These are phyloP conservation scores for Pseudorhiza aurosa DNA, from an alignment of 30 jellyfish, hydroid and myxozoan genomes.

Conservation along the genomic window DNA sequence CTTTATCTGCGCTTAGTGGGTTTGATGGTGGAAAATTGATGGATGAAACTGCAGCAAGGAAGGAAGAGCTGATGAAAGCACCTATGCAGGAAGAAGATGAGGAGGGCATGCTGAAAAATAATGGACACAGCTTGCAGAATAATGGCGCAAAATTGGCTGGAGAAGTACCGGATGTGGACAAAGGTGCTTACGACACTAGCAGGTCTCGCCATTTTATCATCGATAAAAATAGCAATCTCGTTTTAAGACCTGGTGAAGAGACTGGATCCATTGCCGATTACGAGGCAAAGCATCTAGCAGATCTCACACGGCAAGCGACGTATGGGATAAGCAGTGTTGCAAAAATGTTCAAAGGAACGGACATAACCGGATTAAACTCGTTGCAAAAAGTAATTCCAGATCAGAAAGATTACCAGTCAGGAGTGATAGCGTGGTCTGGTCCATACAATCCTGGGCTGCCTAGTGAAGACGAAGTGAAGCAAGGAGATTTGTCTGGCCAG, in stretches of 20 bases:
- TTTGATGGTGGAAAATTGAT: slow-evolving; percentile 15
- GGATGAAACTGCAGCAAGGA: slow-evolving; percentile 34
- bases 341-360: slow-evolving; percentile 27
- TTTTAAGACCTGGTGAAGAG: slow-evolving; percentile 57
- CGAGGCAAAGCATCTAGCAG: slow-evolving; percentile 38
- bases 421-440: slow-evolving; percentile 66
- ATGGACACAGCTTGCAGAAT: not conserved
- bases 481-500: slow-evolving; percentile 42
- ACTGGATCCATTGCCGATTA: slow-evolving; percentile 26
- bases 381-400: not conserved
- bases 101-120: not conserved
- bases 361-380: slow-evolving; percentile 39
- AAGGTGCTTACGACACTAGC: slow-evolving; percentile 27
- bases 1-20: slow-evolving; percentile 1
- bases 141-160: not conserved
- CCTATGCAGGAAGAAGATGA: not conserved
- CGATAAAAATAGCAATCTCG: slow-evolving; percentile 43
- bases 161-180: not conserved
- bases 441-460: slow-evolving; percentile 60
- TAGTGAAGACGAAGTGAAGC: slow-evolving; percentile 41
- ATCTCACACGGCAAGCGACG: slow-evolving; percentile 45
- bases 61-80: not conserved
- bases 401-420: slow-evolving; percentile 44
- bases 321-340: slow-evolving; percentile 30
- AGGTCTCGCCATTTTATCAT: slow-evolving; percentile 64